Evolutionary conservation across 2,888 invertebrate species (phyloP).

Genomic region (Macrostomum cliftonense): DNA sequence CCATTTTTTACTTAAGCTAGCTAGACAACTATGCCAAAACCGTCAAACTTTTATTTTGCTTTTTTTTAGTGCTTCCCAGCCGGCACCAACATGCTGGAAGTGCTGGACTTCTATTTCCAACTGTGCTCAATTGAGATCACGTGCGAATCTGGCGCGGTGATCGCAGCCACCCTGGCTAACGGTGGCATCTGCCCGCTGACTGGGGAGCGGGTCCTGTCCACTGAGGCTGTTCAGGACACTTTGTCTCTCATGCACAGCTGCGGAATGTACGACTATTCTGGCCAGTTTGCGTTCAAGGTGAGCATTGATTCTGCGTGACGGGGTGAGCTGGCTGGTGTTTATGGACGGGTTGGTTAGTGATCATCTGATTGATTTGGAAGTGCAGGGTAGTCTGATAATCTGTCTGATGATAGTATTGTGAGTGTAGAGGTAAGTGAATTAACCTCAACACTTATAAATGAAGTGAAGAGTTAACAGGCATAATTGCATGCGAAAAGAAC

Average conservation of each 20-base stretch:
- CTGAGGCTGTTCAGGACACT: constrained; percentile 78
- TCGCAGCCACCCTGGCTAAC: constrained; percentile 85
- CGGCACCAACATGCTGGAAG: constrained; percentile 69
- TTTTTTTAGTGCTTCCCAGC: constrained; percentile 59
- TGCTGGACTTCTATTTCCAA: constrained; percentile 95
- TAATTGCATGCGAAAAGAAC: no score
- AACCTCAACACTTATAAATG: no score
- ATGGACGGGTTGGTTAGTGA: no score
- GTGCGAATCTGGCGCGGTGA: constrained; percentile 74
- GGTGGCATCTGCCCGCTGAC: constrained; percentile 95
- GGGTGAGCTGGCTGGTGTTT: no score
- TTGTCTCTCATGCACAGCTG: constrained; percentile 93
- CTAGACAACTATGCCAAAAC: no score
- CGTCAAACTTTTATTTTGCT: no score
- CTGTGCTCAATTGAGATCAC: constrained; percentile 87
- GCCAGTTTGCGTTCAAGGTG: constrained; percentile 81
- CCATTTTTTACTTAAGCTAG: no score
- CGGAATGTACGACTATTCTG: constrained; percentile 76
- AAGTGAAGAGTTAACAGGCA: no score
- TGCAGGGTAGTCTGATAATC: no score
- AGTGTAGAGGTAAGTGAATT: no score
- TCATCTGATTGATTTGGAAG: no score
- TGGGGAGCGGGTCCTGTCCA: constrained; percentile 71
- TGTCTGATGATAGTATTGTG: no score
- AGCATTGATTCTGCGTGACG: constrained; percentile 13